Evolutionary conservation across 2,113 vertebrate genomes (phyloP), one percentile per base, ranked within the genome.

Genomic region (Sturnus vulgaris): DNA sequence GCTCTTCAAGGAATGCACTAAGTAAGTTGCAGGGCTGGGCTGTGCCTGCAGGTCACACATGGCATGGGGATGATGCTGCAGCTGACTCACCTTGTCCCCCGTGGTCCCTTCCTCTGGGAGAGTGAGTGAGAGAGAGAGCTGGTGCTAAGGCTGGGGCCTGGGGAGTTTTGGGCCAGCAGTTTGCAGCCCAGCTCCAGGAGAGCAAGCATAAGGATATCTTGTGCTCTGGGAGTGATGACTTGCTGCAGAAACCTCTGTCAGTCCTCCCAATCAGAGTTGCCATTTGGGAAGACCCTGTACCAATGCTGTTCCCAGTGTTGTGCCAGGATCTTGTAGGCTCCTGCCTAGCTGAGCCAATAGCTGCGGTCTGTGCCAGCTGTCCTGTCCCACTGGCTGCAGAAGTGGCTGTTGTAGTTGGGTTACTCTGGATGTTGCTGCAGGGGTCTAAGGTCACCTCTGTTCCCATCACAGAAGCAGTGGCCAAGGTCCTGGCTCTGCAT

Each of bases 1-100:
- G 90, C 99, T 99, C 92, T 99, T 99, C 97, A 99, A 99, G 95
- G 98, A 99, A 93, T 99, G 98, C 81, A 99, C 99, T 97, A 99
- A 98, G 99, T 99, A 97, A 98, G 99, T 86, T 31, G 52, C 33
- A 69, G 49, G 50, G 18, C 33, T 46, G 56, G 31, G 33, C 7
- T 49, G 47, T 88, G 40, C 40, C 69, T 87, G 18, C 23, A 46
- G 68, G 39, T 92, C 5, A 0, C 24, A 50, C 22, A 1, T 3
- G 6, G 24, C 49, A 63, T 0, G 0, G 56, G 37, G 15, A n/a
- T 27, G 76, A 19, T 46, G 42, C 61, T 73, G 59, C 66, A 42
- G 59, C 73, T 64, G 46, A 30, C 12, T 65, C 3, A 1, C 79
- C 37, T 47, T 31, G 5, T 80, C 30, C 57, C 19, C 21, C 0